A percentile compares a stretch with the other conserved stretches of the same genome.
phyloP scores from a whole-genome alignment of 2,797 vertebrate genomes.

The Falco novaeseelandiae region DNA sequence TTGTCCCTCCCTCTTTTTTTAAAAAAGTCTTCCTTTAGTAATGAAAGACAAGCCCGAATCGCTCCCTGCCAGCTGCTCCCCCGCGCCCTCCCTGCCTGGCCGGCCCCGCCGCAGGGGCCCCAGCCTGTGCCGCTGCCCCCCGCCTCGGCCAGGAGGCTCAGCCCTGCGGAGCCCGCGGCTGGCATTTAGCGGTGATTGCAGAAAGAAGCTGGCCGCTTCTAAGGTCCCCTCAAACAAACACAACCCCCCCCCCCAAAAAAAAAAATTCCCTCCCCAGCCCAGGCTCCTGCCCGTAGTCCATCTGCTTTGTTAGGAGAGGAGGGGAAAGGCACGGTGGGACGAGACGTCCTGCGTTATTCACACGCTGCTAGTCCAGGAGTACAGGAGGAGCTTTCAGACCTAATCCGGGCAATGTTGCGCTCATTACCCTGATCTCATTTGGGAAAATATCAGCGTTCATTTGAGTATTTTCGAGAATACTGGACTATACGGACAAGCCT shows the following conservation, averaged over 20 bases:
- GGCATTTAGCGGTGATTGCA: slow-evolving; percentile 77
- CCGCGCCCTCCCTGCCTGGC: slow-evolving; percentile 45
- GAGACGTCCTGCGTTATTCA: background rate
- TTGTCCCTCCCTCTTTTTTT: background rate
- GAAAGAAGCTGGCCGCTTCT: slow-evolving; percentile 46
- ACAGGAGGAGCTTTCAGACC: background rate
- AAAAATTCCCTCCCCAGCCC: background rate
- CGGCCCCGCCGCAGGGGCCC: slow-evolving; percentile 60
- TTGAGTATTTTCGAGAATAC: background rate
- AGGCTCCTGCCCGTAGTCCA: slow-evolving; percentile 6
- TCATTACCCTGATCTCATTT: background rate
- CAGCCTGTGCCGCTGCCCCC: background rate
- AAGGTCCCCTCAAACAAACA: slow-evolving; percentile 39
- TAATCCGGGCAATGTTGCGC: background rate
- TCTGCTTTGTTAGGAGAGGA: slow-evolving; percentile 33
- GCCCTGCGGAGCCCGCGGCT: slow-evolving; percentile 83
- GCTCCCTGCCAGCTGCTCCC: slow-evolving; percentile 68
- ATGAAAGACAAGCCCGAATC: slow-evolving; percentile 80
- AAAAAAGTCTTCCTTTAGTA: slow-evolving; percentile 62
- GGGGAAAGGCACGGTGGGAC: background rate
- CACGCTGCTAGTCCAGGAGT: background rate
- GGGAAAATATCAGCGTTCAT: background rate
- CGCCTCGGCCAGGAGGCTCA: background rate
- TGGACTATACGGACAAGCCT: background rate
- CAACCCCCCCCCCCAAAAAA: background rate